Conservation (phyloP, 2,797 vertebrate species). For the Kryptopterus vitreolus region DNA sequence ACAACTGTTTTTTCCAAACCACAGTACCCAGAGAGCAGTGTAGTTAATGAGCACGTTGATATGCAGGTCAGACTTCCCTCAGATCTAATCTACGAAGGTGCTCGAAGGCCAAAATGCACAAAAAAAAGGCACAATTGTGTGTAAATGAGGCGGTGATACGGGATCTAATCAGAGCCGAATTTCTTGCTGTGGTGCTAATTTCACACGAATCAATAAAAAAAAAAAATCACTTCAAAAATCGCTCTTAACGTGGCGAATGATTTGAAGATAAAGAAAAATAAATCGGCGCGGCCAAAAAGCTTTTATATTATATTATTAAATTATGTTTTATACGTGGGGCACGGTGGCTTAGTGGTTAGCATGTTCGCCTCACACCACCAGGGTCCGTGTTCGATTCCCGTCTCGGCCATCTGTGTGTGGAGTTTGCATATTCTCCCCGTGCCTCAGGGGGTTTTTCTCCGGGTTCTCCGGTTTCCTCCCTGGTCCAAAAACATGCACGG, state of each 20-base stretch:
- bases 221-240: neutral
- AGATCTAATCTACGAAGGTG: slow-evolving; percentile 7
- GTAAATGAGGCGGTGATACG: neutral
- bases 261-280: neutral
- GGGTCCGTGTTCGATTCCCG: too few relatives aligned
- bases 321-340: too few relatives aligned
- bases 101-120: slow-evolving; percentile 25
- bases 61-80: slow-evolving; percentile 1
- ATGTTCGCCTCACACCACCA: too few relatives aligned
- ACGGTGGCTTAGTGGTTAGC: too few relatives aligned
- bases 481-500: too few relatives aligned
- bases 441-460: too few relatives aligned
- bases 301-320: too few relatives aligned
- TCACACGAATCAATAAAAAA: neutral
- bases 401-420: too few relatives aligned
- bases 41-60: slow-evolving; percentile 7
- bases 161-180: neutral
- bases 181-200: neutral
- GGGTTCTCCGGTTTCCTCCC: too few relatives aligned
- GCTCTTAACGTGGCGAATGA: neutral
- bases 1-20: neutral
- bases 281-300: neutral
- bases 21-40: neutral
- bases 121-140: slow-evolving; percentile 25
- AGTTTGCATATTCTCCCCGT: too few relatives aligned